Evolutionary conservation across 2,888 invertebrate species (phyloP).

Genomic region (Andrena bicolor): DNA sequence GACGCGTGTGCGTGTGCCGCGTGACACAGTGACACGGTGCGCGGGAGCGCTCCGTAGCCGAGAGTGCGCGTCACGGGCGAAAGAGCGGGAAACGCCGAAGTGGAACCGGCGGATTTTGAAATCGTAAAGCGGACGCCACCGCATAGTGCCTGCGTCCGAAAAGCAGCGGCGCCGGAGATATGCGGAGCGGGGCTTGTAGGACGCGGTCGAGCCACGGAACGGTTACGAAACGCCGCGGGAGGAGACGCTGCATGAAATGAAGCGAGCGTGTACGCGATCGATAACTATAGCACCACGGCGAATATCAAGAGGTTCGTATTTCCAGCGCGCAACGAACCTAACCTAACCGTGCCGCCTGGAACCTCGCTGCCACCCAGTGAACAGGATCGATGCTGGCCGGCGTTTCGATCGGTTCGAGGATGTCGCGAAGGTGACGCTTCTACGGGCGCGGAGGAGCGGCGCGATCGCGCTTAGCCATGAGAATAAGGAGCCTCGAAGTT

Average conservation of each 20-base stretch:
- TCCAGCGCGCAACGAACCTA: conserved; percentile 59
- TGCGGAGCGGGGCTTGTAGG: neutral
- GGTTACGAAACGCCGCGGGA: conserved; percentile 56
- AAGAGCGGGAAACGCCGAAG: conserved; percentile 60
- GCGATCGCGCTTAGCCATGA: no score
- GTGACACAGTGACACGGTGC: conserved; percentile 70
- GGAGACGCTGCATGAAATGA: conserved; percentile 67
- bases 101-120: conserved; percentile 28
- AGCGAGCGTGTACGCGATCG: conserved; percentile 68
- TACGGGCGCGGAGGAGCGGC: neutral
- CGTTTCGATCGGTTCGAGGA: conserved; percentile 25
- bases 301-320: conserved; percentile 62
- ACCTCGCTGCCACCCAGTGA: conserved; percentile 11
- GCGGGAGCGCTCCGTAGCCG: conserved; percentile 24
- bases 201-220: conserved; percentile 22
- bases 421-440: conserved; percentile 40
- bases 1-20: conserved; percentile 35
- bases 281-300: conserved; percentile 67
- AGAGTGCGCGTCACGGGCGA: conserved; percentile 20
- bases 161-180: neutral
- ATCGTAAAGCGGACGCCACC: conserved; percentile 3
- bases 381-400: conserved; percentile 34
- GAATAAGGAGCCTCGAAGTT: conserved; percentile 6
- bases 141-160: neutral
- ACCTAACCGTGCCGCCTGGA: conserved; percentile 46